A percentile compares a stretch with the other conserved stretches of the same genome.
These are phyloP conservation scores for Sterna hirundo DNA, from an alignment of 2,113 vertebrate species.

Conservation along the genomic window DNA sequence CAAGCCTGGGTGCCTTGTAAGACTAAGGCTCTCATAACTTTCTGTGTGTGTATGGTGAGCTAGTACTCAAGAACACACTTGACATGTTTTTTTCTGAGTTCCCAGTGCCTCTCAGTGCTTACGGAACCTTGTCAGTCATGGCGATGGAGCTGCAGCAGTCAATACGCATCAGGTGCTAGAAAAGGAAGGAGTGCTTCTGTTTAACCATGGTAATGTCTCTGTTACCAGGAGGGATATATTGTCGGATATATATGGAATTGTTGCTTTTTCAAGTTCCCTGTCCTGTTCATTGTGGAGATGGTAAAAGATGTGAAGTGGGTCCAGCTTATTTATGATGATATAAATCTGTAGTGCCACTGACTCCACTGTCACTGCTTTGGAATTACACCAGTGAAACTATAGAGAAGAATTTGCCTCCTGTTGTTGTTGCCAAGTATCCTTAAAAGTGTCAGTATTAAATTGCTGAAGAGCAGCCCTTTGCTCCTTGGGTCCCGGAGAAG, in stretches of 20 bases:
- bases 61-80: background rate
- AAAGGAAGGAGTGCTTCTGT: background rate
- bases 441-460: background rate
- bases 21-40: background rate
- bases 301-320: background rate
- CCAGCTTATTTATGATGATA: background rate
- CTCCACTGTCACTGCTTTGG: background rate
- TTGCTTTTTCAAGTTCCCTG: background rate
- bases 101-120: background rate
- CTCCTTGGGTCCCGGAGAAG: background rate
- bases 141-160: background rate
- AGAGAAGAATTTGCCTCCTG: background rate
- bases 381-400: background rate
- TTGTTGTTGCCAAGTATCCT: slow-evolving; percentile 22
- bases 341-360: background rate
- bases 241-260: background rate
- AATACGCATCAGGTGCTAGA: background rate
- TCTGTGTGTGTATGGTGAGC: background rate
- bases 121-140: background rate
- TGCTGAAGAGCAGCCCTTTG: background rate
- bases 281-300: background rate
- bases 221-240: background rate
- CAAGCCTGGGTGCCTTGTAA: background rate
- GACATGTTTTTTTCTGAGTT: background rate
- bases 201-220: background rate